Base-by-base conservation (phyloP, 2,113 vertebrate genomes). In the Toxotes chatareus region DNA sequence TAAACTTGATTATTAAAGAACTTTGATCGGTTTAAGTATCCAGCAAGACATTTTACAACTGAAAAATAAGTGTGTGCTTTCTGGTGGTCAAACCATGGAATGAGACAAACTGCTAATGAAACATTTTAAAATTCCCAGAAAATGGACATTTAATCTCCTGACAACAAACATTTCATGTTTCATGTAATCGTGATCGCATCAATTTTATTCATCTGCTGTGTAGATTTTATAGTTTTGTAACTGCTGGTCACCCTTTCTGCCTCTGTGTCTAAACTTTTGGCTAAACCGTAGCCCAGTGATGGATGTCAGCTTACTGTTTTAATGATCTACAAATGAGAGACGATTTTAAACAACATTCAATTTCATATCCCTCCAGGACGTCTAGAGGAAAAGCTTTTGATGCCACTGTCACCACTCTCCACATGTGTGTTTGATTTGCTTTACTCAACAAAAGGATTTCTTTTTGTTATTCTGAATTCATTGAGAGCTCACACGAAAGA, bases 371-470 rank as follows among this genome's bases (percentile, higher is more conserved):
- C 61, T 40, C 6, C 55, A 51, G 55, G 44, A 53, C 17, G 4
- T 64, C 31, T 11, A 12, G 9, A 40, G 53, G 34, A 36, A 27
- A 78, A 42, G 3, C 31, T 44, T 75, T 53, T 70, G 42, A 60
- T 53, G 67, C 70, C 56, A 57, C 51, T 60, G 40, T 85, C 27
- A 49, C 61, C 44, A 14, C 36, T 19, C 47, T 73, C 31, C 49
- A 84, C 75, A 88, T 73, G 31, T 90, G 86, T 32, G 61, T 69
- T 72, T 80, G 5, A 86, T 91, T 88, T 63, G 7, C 34, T 53
- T 36, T 40, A 27, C 57, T 60, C 47, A 72, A 19, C 55, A 74
- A 61, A 61, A 73, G 59, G 1, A 56, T 46, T 76, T 59, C 11
- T 59, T 71, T 62, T 65, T 32, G 23, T 13, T 36, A 0, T 56